Conservation (phyloP, 2,888 invertebrate genomes). For the Drosophila prolongata region DNA sequence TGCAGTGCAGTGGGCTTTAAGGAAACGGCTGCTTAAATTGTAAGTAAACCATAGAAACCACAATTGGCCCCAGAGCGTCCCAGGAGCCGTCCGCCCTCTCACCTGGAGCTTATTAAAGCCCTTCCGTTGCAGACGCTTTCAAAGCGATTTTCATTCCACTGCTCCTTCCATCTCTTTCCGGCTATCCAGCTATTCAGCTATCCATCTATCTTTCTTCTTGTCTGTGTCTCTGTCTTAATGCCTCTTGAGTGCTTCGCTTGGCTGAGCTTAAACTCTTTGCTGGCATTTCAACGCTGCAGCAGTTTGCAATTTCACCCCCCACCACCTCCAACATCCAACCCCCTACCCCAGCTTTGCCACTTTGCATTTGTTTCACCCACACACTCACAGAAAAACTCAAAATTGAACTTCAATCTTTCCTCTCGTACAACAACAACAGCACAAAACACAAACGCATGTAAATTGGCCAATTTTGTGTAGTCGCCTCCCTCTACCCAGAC, state of each 20-base stretch:
- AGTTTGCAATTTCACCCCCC: constrained; percentile 43
- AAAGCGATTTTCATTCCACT: constrained; percentile 29
- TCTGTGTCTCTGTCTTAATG: constrained; percentile 58
- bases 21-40: constrained; percentile 56
- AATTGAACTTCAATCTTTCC: constrained; percentile 70
- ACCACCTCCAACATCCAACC: constrained; percentile 35
- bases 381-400: constrained; percentile 35
- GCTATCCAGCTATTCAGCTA: constrained; percentile 2
- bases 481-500: constrained; percentile 40
- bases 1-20: constrained; percentile 31
- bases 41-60: constrained; percentile 47
- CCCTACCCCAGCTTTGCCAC: constrained; percentile 43
- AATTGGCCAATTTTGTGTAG: constrained; percentile 74
- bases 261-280: constrained; percentile 74
- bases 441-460: constrained; percentile 69
- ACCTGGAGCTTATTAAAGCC: constrained; percentile 51
- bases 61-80: constrained; percentile 18
- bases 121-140: constrained; percentile 44
- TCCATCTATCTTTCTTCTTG: constrained; percentile 19
- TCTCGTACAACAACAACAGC: constrained; percentile 44
- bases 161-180: constrained; percentile 2
- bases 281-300: constrained; percentile 54
- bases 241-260: constrained; percentile 72
- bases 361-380: constrained; percentile 56
- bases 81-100: constrained; percentile 18